phyloP scores from a whole-genome alignment of 2,113 vertebrate genomes.

The Gallinago media region DNA sequence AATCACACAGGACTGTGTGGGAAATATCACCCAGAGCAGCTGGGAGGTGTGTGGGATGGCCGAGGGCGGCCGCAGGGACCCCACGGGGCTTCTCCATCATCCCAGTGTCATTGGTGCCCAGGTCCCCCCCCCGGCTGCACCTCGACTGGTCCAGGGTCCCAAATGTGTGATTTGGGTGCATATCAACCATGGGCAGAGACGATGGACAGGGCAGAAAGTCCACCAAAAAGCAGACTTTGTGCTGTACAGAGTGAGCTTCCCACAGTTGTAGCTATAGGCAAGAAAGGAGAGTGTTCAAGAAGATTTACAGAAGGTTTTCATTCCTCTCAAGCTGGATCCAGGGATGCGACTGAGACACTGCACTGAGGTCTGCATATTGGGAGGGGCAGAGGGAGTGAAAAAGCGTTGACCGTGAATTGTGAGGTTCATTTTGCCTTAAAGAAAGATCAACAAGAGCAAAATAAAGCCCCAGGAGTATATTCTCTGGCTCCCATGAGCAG shows the following conservation, averaged over 20 bases:
- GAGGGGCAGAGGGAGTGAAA: neutral
- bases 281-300: neutral
- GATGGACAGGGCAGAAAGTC: neutral
- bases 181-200: fast-evolving
- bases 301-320: neutral
- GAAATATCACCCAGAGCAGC: neutral
- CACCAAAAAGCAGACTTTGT: neutral
- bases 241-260: fast-evolving
- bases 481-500: neutral
- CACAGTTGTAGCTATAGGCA: neutral
- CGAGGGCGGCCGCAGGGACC: neutral
- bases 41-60: neutral
- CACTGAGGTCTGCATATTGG: fast-evolving
- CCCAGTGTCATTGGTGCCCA: fast-evolving
- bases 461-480: neutral
- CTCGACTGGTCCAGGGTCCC: neutral
- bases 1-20: neutral
- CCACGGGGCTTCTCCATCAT: neutral
- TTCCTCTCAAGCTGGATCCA: neutral
- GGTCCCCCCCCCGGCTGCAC: fast-evolving
- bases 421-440: neutral
- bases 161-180: fast-evolving
- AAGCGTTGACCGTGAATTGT: neutral
- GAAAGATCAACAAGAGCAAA: neutral
- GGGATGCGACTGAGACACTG: neutral